Conservation (phyloP, 1,140 invertebrate species). For the Drosophila littoralis region DNA sequence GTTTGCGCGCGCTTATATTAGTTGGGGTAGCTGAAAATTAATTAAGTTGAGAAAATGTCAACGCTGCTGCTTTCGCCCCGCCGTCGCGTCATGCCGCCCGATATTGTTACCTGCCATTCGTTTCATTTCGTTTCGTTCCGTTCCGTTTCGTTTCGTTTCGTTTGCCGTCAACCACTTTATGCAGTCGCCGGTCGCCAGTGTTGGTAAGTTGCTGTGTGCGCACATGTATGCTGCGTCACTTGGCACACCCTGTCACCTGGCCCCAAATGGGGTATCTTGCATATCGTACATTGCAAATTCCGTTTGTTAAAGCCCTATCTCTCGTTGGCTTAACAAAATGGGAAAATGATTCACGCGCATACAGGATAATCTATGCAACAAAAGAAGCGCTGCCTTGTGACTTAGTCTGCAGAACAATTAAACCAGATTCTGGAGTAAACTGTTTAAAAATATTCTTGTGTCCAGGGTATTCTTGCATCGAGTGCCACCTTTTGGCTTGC, state of each 20-base stretch:
- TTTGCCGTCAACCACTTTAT: constrained; percentile 50
- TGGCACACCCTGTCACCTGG: neutral
- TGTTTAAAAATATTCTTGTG: neutral
- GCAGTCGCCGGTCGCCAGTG: constrained; percentile 39
- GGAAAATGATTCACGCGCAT: no score
- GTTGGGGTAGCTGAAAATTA: constrained; percentile 69
- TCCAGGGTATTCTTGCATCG: neutral
- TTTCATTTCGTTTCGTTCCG: constrained; percentile 15
- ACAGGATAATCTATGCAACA: no score
- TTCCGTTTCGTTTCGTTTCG: constrained; percentile 24
- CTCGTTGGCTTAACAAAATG: no score
- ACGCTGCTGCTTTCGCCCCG: constrained; percentile 66
- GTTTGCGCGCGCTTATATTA: constrained; percentile 47
- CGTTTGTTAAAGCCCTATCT: no score
- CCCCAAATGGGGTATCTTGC: no score
- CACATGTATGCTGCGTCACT: constrained; percentile 25
- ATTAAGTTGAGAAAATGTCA: constrained; percentile 82
- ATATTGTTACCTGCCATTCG: constrained; percentile 54
- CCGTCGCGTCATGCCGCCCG: constrained; percentile 5
- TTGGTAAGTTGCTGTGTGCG: constrained; percentile 37
- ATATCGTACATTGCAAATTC: no score
- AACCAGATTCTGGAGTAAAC: no score
- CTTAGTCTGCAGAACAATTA: no score
- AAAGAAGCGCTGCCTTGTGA: no score
- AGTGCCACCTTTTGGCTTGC: neutral